phyloP scores from a whole-genome alignment of 1,140 invertebrate genomes.

The Solenopsis fugax region DNA sequence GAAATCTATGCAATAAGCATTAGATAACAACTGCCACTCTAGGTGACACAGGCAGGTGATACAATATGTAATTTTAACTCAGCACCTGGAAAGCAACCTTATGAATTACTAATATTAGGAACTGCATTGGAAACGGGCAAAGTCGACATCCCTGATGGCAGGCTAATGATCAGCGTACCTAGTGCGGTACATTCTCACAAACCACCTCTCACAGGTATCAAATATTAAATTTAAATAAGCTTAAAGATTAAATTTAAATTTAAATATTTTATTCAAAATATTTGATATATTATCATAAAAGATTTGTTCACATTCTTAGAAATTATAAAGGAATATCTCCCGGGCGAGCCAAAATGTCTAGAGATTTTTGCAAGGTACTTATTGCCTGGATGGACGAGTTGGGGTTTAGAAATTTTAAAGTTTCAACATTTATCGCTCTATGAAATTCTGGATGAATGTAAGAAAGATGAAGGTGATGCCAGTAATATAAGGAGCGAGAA shows the following conservation, averaged over 20 bases:
- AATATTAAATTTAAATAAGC: constrained; percentile 52
- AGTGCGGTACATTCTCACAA: constrained; percentile 97
- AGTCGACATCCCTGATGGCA: constrained; percentile 85
- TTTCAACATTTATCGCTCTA: constrained; percentile 89
- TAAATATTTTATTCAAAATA: constrained; percentile 46
- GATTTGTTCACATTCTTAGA: constrained; percentile 87
- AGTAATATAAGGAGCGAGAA: constrained; percentile 28
- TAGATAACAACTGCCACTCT: constrained; percentile 55
- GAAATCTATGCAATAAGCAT: neutral
- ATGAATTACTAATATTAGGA: constrained; percentile 92
- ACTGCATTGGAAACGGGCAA: constrained; percentile 78
- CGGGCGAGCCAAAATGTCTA: constrained; percentile 89
- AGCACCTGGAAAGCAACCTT: constrained; percentile 93
- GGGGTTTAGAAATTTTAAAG: constrained; percentile 94
- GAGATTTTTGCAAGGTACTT: constrained; percentile 97
- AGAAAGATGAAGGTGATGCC: constrained; percentile 22
- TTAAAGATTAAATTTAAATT: too few relatives aligned
- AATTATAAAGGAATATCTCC: constrained; percentile 88
- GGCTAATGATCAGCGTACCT: constrained; percentile 94
- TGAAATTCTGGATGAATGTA: constrained; percentile 65
- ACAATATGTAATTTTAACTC: constrained; percentile 90
- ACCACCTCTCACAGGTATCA: constrained; percentile 90
- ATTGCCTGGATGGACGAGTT: constrained; percentile 93
- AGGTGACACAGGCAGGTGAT: constrained; percentile 91
- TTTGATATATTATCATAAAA: constrained; percentile 28